These are phyloP conservation scores for Cladorhizidae sp. DNA, from an alignment of 37 sponge, comb jelly and placozoan species.

Conservation along the genomic window DNA sequence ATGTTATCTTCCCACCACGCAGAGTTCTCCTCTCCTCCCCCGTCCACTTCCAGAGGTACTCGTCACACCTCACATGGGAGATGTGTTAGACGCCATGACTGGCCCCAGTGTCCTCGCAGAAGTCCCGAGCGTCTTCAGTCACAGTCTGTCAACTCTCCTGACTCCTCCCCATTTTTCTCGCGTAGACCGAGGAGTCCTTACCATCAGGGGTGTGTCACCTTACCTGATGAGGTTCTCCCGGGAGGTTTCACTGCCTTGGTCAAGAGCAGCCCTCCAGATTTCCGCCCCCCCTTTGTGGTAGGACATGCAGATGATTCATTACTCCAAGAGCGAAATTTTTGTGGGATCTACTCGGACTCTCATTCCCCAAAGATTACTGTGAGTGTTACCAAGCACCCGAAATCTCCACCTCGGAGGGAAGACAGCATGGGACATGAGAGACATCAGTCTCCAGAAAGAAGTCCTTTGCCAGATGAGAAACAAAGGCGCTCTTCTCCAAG, in stretches of 20 bases:
- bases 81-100: slow-evolving; percentile 51
- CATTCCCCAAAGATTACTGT: too few species aligned
- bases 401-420: too few species aligned
- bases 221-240: slow-evolving; percentile 7
- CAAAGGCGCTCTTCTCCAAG: too few species aligned
- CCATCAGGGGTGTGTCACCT: slow-evolving; percentile 1
- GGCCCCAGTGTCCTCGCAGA: slow-evolving; percentile 53
- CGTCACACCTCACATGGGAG: background rate
- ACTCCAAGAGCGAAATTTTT: slow-evolving; percentile 56
- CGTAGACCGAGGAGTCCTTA: background rate
- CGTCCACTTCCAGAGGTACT: background rate
- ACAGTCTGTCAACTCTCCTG: slow-evolving; percentile 9
- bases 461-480: too few species aligned
- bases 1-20: too few species aligned
- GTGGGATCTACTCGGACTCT: slow-evolving; percentile 1
- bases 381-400: too few species aligned
- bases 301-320: slow-evolving; percentile 31
- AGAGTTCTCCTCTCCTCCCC: background rate
- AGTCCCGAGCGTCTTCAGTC: background rate
- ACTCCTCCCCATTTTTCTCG: background rate
- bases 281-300: slow-evolving; percentile 62
- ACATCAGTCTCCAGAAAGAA: too few species aligned
- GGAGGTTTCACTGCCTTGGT: slow-evolving; percentile 1
- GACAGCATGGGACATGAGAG: too few species aligned
- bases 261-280: background rate